A percentile compares a stretch with the other conserved stretches of the same genome.
Conservation (phyloP, 2,113 vertebrate species). For the Xenotilapia flavipinnis region DNA sequence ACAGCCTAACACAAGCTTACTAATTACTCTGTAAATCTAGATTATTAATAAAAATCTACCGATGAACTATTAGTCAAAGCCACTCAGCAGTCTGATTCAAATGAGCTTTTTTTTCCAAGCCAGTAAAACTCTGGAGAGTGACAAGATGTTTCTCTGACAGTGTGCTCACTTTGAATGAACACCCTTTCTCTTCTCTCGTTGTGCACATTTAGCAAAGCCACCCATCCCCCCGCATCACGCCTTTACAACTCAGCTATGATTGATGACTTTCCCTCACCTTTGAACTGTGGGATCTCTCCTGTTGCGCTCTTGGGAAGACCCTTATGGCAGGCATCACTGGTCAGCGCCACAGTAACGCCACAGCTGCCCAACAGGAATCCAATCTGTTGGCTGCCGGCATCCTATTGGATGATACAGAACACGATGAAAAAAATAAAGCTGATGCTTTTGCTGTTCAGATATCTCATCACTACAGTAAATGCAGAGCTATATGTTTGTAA, state of each 20-base stretch:
- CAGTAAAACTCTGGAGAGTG: neutral
- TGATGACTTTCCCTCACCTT: constrained; percentile 69
- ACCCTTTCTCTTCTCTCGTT: neutral
- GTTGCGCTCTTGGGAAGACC: constrained; percentile 96
- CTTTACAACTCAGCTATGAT: neutral
- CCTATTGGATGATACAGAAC: constrained; percentile 64
- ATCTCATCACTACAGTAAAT: neutral
- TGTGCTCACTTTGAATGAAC: neutral
- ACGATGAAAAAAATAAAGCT: neutral
- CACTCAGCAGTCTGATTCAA: neutral
- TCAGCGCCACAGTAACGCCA: constrained; percentile 96
- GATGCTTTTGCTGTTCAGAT: neutral
- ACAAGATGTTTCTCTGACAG: neutral
- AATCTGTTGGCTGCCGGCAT: constrained; percentile 97
- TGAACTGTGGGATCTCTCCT: constrained; percentile 97
- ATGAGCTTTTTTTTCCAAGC: accelerated
- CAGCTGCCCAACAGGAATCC: constrained; percentile 98
- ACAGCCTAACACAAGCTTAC: accelerated
- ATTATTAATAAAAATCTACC: neutral
- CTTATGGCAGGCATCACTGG: constrained; percentile 96
- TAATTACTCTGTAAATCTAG: neutral
- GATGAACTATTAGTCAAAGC: accelerated
- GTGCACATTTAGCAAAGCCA: neutral
- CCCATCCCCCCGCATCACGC: neutral
- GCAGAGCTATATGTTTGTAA: neutral